phyloP scores from a whole-genome alignment of 2,113 vertebrate species.

The Misgurnus mizolepis region DNA sequence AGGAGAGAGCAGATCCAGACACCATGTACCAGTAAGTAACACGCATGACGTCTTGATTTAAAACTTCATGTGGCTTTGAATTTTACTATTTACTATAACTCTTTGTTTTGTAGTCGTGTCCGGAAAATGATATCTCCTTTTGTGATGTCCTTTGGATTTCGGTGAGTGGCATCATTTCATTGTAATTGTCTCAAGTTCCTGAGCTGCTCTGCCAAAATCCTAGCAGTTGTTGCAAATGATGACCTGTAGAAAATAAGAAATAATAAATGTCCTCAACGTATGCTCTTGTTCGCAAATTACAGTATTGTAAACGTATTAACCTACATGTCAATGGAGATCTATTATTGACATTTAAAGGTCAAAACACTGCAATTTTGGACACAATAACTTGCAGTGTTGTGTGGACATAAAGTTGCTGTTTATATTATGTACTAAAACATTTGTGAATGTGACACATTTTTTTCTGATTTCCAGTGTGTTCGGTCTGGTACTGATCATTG shows the following conservation, averaged over 20 bases:
- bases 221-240: background rate
- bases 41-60: background rate
- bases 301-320: too few relatives aligned
- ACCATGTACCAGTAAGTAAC: constrained; percentile 77
- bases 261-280: too few relatives aligned
- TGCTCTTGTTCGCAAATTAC: too few relatives aligned
- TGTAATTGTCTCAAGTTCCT: background rate
- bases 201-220: background rate
- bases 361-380: too few relatives aligned
- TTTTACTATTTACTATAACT: background rate
- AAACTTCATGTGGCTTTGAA: background rate
- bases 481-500: constrained; percentile 84
- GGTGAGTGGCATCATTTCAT: constrained; percentile 73
- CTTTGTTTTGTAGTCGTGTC: constrained; percentile 65
- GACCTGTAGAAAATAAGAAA: too few relatives aligned
- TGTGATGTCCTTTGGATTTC: constrained; percentile 89
- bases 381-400: too few relatives aligned
- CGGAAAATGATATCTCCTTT: constrained; percentile 74
- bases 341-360: too few relatives aligned
- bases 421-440: background rate
- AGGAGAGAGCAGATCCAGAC: constrained; percentile 67
- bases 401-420: too few relatives aligned
- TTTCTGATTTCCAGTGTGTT: constrained; percentile 77
- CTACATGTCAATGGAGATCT: too few relatives aligned
- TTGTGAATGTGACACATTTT: background rate